Percentiles rank a stretch among this genome's conserved stretches.
These are phyloP conservation scores for Mnemiopsis leidyi DNA, from an alignment of 37 sponge, comb jelly and placozoan species.

Conservation along the genomic window DNA sequence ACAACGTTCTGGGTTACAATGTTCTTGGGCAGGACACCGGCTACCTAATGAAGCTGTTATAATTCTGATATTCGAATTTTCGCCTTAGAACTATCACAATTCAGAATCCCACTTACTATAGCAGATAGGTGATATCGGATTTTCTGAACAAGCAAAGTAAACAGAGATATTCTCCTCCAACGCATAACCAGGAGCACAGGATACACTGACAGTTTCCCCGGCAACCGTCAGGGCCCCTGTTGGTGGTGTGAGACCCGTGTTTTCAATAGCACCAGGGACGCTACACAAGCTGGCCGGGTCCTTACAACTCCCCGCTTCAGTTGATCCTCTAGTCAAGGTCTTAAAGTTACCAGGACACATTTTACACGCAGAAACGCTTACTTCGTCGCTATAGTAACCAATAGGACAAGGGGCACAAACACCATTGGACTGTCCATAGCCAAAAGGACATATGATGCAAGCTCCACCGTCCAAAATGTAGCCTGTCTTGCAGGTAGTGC, in stretches of 20 bases:
- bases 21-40: no score
- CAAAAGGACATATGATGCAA: no score
- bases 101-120: no score
- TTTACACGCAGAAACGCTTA: not conserved
- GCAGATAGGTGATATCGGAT: not conserved
- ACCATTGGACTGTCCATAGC: no score
- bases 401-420: no score
- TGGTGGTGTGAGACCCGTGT: not conserved
- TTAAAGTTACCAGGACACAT: not conserved
- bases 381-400: no score
- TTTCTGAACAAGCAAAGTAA: not conserved
- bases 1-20: no score
- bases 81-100: no score
- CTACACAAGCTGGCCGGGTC: not conserved
- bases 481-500: no score
- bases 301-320: not conserved
- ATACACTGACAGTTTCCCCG: not conserved
- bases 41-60: no score
- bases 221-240: not conserved
- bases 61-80: no score
- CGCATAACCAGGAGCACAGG: not conserved
- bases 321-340: not conserved
- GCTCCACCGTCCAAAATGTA: no score
- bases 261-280: not conserved
- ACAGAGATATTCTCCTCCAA: not conserved